These are phyloP conservation scores for Bucco capensis DNA, from an alignment of 2,113 vertebrate species.

Conservation along the genomic window DNA sequence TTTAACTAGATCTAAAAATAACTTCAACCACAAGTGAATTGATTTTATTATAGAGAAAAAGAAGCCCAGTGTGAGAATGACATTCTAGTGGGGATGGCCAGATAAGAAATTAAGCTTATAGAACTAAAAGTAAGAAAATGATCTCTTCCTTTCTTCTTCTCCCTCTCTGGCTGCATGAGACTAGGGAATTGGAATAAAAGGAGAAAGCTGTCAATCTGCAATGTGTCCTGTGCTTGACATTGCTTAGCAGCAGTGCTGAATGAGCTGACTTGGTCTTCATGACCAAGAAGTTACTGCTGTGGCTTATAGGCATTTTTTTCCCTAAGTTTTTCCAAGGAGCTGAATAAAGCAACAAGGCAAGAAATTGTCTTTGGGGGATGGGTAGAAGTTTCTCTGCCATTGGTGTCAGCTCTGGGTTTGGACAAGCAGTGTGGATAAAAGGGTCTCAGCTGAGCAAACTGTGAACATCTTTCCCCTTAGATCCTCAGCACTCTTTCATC, in stretches of 20 bases:
- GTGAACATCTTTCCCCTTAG: not conserved
- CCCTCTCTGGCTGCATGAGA: constrained; percentile 30
- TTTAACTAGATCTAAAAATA: not conserved
- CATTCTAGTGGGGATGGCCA: not conserved
- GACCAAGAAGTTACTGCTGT: not conserved
- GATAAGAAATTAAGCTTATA: constrained; percentile 24
- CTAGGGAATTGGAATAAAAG: constrained; percentile 51
- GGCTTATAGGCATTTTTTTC: not conserved
- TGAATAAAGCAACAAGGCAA: not conserved
- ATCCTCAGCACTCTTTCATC: not conserved
- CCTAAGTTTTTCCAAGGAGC: not conserved
- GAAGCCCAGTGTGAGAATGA: not conserved
- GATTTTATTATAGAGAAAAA: not conserved
- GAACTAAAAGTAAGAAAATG: constrained; percentile 14
- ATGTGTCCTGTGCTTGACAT: constrained; percentile 25
- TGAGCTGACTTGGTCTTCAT: not conserved
- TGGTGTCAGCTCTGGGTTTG: not conserved
- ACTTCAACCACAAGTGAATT: not conserved
- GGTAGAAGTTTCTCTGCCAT: not conserved
- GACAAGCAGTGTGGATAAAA: not conserved
- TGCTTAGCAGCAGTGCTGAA: constrained; percentile 10
- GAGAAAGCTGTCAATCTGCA: constrained; percentile 47
- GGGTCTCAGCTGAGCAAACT: not conserved
- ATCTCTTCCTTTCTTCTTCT: constrained; percentile 38
- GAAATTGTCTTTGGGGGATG: not conserved